phyloP scores from a whole-genome alignment of 2,888 invertebrate species.

The Celastrina argiolus region DNA sequence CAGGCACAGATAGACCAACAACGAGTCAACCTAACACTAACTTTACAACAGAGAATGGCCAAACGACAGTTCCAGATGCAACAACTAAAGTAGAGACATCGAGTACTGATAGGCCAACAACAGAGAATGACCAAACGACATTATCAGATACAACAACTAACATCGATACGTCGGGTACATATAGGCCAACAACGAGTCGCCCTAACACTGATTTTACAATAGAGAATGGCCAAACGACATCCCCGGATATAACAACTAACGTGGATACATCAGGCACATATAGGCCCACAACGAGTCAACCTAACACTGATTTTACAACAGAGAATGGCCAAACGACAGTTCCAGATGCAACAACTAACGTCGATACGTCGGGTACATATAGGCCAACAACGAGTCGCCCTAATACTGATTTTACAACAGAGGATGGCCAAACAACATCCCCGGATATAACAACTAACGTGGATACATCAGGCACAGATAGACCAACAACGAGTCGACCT shows the following conservation, averaged over 20 bases:
- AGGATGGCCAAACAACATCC: background rate
- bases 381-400: background rate
- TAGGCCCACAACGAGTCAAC: background rate
- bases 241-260: background rate
- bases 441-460: background rate
- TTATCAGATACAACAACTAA: background rate
- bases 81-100: background rate
- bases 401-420: background rate
- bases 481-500: background rate
- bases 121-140: constrained; percentile 4
- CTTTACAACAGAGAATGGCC: constrained; percentile 7
- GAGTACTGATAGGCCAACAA: background rate
- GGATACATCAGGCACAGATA: background rate
- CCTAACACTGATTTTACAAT: background rate
- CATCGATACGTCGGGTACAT: background rate
- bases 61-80: background rate
- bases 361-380: too few relatives aligned
- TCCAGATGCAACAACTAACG: background rate
- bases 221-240: background rate
- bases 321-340: background rate
- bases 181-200: background rate
- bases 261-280: background rate
- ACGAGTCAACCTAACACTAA: background rate
- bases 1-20: background rate
- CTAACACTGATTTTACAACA: constrained; percentile 1